phyloP scores from a whole-genome alignment of 2,113 vertebrate species.

The Eretmochelys imbricata region DNA sequence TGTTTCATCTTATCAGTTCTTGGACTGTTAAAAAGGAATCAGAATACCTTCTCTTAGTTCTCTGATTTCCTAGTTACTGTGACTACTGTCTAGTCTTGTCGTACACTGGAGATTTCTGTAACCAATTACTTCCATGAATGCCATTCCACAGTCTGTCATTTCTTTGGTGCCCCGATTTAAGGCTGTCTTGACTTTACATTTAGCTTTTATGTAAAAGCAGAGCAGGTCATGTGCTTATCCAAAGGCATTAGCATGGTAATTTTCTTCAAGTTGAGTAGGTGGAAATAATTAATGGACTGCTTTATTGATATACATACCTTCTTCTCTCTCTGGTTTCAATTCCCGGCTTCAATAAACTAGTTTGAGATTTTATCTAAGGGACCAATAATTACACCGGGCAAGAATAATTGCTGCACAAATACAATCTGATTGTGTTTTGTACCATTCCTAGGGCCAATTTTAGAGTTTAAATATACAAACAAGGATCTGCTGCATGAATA shows the following conservation, averaged over 20 bases:
- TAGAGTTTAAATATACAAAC: slow-evolving; percentile 47
- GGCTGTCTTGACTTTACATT: slow-evolving; percentile 36
- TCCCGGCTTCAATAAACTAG: slow-evolving; percentile 72
- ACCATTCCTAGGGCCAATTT: slow-evolving; percentile 40
- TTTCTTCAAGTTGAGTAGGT: slow-evolving; percentile 68
- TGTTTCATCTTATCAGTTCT: not conserved
- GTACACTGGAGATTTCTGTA: slow-evolving; percentile 53
- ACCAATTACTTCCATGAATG: slow-evolving; percentile 64
- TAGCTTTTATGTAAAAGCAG: slow-evolving; percentile 54
- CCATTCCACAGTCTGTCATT: slow-evolving; percentile 16
- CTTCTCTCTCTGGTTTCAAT: slow-evolving; percentile 69
- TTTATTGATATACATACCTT: slow-evolving; percentile 72
- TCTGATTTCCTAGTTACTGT: slow-evolving; percentile 13
- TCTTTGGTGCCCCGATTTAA: slow-evolving; percentile 19
- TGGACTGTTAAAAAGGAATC: not conserved
- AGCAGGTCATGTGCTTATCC: slow-evolving; percentile 46
- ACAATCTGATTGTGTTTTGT: slow-evolving; percentile 51
- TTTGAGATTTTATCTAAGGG: slow-evolving; percentile 75
- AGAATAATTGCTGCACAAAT: slow-evolving; percentile 68
- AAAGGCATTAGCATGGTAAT: slow-evolving; percentile 67
- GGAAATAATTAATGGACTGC: slow-evolving; percentile 76
- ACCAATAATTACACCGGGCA: slow-evolving; percentile 73
- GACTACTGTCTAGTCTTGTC: slow-evolving; percentile 22
- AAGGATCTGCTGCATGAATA: slow-evolving; percentile 13
- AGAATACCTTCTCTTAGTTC: not conserved